phyloP scores from a whole-genome alignment of 2,797 vertebrate species.

The Hoplostethus atlanticus region DNA sequence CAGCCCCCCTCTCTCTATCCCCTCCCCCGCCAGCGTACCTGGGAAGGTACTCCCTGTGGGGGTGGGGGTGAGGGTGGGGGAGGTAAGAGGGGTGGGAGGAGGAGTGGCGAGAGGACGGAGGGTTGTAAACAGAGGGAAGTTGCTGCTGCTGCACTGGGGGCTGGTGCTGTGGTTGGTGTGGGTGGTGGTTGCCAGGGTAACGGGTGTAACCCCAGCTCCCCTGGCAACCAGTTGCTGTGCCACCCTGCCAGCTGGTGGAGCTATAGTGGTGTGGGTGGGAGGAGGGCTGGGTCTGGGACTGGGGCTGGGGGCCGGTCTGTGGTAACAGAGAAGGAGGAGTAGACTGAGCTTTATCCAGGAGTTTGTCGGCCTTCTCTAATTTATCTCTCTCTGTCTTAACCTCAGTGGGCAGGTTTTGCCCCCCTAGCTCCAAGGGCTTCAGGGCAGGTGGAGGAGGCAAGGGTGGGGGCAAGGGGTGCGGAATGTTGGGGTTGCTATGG shows the following conservation, averaged over 20 bases:
- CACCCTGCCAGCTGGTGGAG: constrained; percentile 89
- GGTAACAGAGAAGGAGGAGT: constrained; percentile 83
- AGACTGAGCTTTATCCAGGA: constrained; percentile 79
- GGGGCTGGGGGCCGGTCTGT: constrained; percentile 85
- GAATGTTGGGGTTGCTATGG: constrained; percentile 79
- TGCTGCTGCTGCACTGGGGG: constrained; percentile 88
- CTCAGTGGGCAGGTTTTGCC: constrained; percentile 79
- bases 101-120: constrained; percentile 85
- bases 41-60: constrained; percentile 87
- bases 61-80: constrained; percentile 83
- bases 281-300: constrained; percentile 79
- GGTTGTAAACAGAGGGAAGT: constrained; percentile 88
- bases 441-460: constrained; percentile 87
- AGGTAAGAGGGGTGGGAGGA: constrained; percentile 85
- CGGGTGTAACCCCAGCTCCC: constrained; percentile 86
- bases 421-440: constrained; percentile 85
- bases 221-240: constrained; percentile 81
- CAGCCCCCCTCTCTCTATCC: constrained; percentile 81
- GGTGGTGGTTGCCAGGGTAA: constrained; percentile 86
- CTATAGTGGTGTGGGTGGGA: constrained; percentile 90
- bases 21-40: constrained; percentile 83
- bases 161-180: constrained; percentile 82
- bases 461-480: constrained; percentile 79
- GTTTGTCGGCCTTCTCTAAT: constrained; percentile 85
- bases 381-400: constrained; percentile 86